Evolutionary conservation across 2,888 invertebrate species (phyloP), one percentile per base, ranked within the genome.

Genomic region (Branchipolynoe longqiensis): DNA sequence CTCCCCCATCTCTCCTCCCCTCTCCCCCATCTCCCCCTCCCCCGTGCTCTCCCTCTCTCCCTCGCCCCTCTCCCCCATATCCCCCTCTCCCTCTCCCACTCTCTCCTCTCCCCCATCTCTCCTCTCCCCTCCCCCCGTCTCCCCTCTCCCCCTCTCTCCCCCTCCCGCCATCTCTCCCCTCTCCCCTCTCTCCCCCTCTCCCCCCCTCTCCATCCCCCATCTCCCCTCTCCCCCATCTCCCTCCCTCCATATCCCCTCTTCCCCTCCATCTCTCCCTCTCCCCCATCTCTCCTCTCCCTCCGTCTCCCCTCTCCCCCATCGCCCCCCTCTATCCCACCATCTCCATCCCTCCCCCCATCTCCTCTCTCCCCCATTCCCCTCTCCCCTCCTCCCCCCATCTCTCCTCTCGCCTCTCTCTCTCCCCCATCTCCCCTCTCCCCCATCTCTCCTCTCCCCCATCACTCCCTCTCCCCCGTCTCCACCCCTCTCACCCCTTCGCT

Each of bases 301-400:
- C 1, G 36, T n/a, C 1, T 38, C 36, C 69, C 69, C 3, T 22
- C n/a, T n/a, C n/a, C n/a, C n/a, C n/a, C n/a, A n/a, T 12, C 8
- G 18, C 8, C 48, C 48, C 8, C 48, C 18, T 8, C 48, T 8
- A 8, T 18, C 48, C 48, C 8, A 12, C 48, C 8, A 8, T 18
- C 8, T 48, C 18, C 18, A 12, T 48, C 48, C 48, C 18, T 18
- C 8, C 18, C 48, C 48, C 18, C 48, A n/a, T n/a, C n/a, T n/a
- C 62, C 69, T 38, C 38, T 69, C 33, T 69, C 38, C 36, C 33
- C 69, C 38, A 36, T 14, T 31, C 62, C 69, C 69, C 18, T 4
- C 38, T 36, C 36, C 33, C 69, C 62, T 62, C 38, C 33, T 36
- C 69, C 69, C 38, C 33, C 36, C 36, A 69, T 38, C 69, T 38